phyloP scores from a whole-genome alignment of 2,888 invertebrate species.

The Cenopis cana region DNA sequence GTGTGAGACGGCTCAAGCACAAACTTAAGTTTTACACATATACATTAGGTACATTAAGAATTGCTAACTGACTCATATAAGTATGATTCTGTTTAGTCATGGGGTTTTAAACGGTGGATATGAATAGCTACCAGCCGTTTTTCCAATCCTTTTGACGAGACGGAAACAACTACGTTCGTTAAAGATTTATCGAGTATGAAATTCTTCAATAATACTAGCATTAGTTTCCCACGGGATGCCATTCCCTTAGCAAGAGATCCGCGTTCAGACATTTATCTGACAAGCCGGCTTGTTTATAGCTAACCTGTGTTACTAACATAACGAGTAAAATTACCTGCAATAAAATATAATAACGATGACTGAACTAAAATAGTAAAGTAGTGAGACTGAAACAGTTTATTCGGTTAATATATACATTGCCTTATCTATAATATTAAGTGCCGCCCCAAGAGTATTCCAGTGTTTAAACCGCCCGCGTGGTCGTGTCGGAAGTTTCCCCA shows the following conservation, averaged over 20 bases:
- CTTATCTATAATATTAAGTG: too few species aligned
- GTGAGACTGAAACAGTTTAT: background rate
- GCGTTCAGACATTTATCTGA: background rate
- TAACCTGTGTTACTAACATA: background rate
- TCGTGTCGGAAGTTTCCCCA: too few species aligned
- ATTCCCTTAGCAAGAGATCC: background rate
- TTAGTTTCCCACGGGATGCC: background rate
- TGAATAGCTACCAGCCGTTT: background rate
- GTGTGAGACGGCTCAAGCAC: background rate
- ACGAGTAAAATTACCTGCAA: background rate
- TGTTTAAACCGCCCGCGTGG: too few species aligned
- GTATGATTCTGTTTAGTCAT: slow-evolving; percentile 13
- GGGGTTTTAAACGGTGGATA: slow-evolving; percentile 13
- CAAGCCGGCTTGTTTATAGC: background rate
- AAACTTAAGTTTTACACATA: background rate
- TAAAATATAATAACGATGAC: too few species aligned
- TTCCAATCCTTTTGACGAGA: background rate
- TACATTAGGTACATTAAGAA: background rate
- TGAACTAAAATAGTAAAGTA: background rate
- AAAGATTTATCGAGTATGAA: background rate
- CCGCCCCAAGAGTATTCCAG: too few species aligned
- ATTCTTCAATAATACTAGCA: background rate
- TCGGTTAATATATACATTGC: too few species aligned
- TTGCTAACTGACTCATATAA: background rate
- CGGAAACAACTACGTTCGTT: background rate